A percentile compares a stretch with the other conserved stretches of the same genome.
phyloP scores from a whole-genome alignment of 1,140 invertebrate species.

The Saccostrea echinata region DNA sequence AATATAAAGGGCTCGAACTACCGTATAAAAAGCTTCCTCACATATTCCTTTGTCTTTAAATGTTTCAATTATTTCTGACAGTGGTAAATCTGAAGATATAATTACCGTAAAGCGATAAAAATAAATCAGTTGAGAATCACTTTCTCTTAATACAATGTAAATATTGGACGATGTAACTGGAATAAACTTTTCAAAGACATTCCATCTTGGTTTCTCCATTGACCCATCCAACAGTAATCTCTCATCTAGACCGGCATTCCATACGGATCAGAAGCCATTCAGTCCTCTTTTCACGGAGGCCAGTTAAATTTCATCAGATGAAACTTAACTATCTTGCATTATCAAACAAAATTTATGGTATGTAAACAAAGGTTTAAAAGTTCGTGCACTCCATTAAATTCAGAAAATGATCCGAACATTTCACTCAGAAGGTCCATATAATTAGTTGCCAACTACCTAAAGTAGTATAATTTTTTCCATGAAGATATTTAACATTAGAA shows the following conservation, averaged over 20 bases:
- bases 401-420: neutral
- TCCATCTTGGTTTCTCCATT: neutral
- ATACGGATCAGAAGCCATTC: neutral
- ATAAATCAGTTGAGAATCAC: neutral
- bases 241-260: neutral
- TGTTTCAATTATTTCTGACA: neutral
- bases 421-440: neutral
- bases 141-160: neutral
- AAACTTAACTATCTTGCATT: neutral
- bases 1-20: too few relatives aligned
- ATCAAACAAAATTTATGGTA: neutral
- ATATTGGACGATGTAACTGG: neutral
- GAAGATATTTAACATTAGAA: too few relatives aligned
- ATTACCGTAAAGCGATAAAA: neutral
- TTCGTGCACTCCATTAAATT: neutral
- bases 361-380: neutral
- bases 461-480: too few relatives aligned
- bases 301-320: neutral
- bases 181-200: constrained; percentile 31
- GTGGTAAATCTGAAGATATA: neutral
- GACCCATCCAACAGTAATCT: constrained; percentile 23
- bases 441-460: neutral
- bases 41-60: neutral
- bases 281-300: neutral
- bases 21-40: neutral